A percentile compares a stretch with the other conserved stretches of the same genome.
Evolutionary conservation across 35 echinoderm and acorn worm genomes (phyloP).

Genomic region (Apostichopus japonicus): DNA sequence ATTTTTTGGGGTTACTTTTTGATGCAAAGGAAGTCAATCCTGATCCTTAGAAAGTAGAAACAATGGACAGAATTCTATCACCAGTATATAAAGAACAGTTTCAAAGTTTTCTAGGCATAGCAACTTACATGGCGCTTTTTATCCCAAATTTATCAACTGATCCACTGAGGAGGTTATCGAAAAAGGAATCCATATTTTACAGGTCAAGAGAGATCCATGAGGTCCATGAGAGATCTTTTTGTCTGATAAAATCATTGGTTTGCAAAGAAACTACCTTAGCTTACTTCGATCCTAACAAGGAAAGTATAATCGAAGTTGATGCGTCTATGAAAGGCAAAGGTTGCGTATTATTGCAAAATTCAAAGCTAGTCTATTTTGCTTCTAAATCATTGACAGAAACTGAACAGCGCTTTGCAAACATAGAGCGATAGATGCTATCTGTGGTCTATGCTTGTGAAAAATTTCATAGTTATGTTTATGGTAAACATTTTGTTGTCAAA

Average conservation of each 20-base stretch:
- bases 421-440: not conserved
- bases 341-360: not conserved
- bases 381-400: not conserved
- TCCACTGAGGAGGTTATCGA: not conserved
- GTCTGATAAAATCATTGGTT: slow-evolving; percentile 25
- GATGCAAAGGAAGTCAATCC: slow-evolving; percentile 40
- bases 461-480: slow-evolving; percentile 69
- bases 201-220: no score
- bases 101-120: no score
- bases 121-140: not conserved
- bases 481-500: slow-evolving; percentile 36
- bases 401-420: not conserved
- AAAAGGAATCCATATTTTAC: not conserved
- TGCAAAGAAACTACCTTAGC: slow-evolving; percentile 34
- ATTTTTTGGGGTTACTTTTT: slow-evolving; percentile 65
- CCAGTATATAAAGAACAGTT: slow-evolving; percentile 49
- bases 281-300: slow-evolving; percentile 63
- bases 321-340: not conserved
- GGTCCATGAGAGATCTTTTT: slow-evolving; percentile 36
- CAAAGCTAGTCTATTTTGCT: not conserved
- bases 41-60: slow-evolving; percentile 45
- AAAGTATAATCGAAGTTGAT: slow-evolving; percentile 48
- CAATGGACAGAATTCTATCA: slow-evolving; percentile 27
- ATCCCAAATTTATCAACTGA: slow-evolving; percentile 20
- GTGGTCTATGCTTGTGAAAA: slow-evolving; percentile 49